These are phyloP conservation scores for Dione juno DNA, from an alignment of 2,888 invertebrate genomes.

Conservation along the genomic window DNA sequence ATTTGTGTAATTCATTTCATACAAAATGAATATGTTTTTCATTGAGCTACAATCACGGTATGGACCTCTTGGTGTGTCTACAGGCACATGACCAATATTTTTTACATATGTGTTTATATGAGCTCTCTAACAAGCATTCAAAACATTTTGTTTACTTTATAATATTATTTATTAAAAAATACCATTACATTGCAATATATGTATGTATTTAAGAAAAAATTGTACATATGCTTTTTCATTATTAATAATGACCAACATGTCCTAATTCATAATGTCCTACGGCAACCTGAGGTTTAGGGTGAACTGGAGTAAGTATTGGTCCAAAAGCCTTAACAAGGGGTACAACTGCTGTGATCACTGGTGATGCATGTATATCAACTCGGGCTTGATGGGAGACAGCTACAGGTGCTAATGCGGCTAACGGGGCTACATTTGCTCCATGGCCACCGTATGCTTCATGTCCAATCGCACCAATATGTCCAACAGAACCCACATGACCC, in stretches of 20 bases:
- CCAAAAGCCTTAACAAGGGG: conserved; percentile 58
- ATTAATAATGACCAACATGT: conserved; percentile 54
- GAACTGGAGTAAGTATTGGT: conserved; percentile 57
- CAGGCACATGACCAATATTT: no score
- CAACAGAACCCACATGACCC: conserved; percentile 42
- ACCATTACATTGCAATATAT: neutral
- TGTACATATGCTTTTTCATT: conserved; percentile 45
- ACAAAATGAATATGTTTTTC: no score
- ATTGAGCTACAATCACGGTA: no score
- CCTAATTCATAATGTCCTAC: conserved; percentile 52
- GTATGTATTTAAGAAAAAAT: neutral
- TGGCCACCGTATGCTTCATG: neutral
- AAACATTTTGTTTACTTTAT: neutral
- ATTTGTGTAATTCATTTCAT: no score
- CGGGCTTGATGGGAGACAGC: conserved; percentile 80
- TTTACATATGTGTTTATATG: no score
- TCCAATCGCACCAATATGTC: conserved; percentile 32
- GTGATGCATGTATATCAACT: conserved; percentile 71
- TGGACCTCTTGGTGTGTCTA: no score
- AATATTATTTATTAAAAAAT: neutral
- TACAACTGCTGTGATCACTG: conserved; percentile 55
- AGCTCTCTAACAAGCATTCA: neutral
- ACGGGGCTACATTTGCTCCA: conserved; percentile 25
- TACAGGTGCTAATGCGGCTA: conserved; percentile 42
- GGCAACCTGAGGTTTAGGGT: conserved; percentile 26